These are phyloP conservation scores for Crossocerus cetratus DNA, from an alignment of 2,888 invertebrate genomes.

Conservation along the genomic window DNA sequence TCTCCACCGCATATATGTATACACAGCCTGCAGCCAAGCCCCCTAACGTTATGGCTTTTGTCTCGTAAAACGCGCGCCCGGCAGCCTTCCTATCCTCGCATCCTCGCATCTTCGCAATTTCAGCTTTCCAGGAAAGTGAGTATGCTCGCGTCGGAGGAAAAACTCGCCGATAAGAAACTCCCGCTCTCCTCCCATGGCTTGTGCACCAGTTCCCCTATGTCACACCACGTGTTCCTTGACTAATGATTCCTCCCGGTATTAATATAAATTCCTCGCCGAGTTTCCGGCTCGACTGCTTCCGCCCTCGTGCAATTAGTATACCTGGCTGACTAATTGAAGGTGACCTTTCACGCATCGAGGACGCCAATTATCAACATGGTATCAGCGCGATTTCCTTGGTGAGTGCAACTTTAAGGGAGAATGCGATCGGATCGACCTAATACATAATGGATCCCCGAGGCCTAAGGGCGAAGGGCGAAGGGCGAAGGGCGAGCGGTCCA, in stretches of 20 bases:
- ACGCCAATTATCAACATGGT: slow-evolving; percentile 43
- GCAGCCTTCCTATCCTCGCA: slow-evolving; percentile 30
- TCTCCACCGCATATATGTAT: too few relatives aligned
- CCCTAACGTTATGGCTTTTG: slow-evolving; percentile 37
- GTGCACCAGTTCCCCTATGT: too few relatives aligned
- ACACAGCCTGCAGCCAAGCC: too few relatives aligned
- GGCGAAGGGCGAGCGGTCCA: slow-evolving; percentile 52
- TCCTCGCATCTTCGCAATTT: slow-evolving; percentile 38
- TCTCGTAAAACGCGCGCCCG: slow-evolving; percentile 30
- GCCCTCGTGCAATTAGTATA: too few relatives aligned
- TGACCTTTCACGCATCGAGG: too few relatives aligned
- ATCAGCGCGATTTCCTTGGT: slow-evolving; percentile 45
- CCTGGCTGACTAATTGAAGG: too few relatives aligned
- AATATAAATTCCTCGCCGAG: slow-evolving; percentile 3
- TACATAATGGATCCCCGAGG: slow-evolving; percentile 63
- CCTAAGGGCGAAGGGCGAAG: slow-evolving; percentile 45
- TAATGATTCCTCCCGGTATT: too few relatives aligned
- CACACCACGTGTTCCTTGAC: too few relatives aligned
- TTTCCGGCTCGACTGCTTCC: slow-evolving; percentile 12
- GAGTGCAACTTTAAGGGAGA: slow-evolving; percentile 50
- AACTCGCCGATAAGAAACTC: too few relatives aligned
- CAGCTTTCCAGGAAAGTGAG: slow-evolving; percentile 15
- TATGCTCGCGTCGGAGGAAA: too few relatives aligned
- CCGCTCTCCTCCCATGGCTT: too few relatives aligned
- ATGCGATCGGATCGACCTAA: slow-evolving; percentile 49